These are phyloP conservation scores for Tuberolachnus salignus DNA, from an alignment of 2,888 invertebrate species.

Conservation along the genomic window DNA sequence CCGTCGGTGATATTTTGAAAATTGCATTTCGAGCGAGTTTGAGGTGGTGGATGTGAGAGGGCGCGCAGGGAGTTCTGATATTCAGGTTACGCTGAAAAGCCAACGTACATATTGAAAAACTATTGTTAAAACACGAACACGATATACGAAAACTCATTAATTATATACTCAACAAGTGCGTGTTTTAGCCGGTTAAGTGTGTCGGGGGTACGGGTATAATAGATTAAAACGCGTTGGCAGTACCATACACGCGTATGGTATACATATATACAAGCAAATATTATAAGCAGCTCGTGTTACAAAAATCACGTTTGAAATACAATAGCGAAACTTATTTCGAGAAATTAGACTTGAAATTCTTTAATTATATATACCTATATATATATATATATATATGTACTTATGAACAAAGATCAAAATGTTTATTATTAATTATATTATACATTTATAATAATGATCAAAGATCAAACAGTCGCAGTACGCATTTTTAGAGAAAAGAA, in stretches of 20 bases:
- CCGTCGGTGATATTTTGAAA: no score
- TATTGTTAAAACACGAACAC: slow-evolving; percentile 3
- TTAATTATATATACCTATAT: not conserved
- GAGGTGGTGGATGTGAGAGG: no score
- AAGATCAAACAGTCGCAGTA: no score
- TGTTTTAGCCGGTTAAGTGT: not conserved
- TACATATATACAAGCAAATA: not conserved
- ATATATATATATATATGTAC: not conserved
- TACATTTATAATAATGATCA: not conserved
- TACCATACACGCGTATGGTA: not conserved
- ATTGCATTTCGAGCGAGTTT: no score
- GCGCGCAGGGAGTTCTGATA: no score
- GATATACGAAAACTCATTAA: slow-evolving; percentile 9
- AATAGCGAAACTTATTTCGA: not conserved
- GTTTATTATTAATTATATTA: no score
- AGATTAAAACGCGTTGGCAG: slow-evolving; percentile 15
- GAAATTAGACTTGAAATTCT: not conserved
- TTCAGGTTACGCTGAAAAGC: not conserved
- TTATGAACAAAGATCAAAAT: not conserved
- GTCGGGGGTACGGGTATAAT: not conserved
- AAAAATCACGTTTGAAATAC: slow-evolving; percentile 4
- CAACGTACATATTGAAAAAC: not conserved
- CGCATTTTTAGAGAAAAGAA: no score
- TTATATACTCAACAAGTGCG: slow-evolving; percentile 24
- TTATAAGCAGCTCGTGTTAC: slow-evolving; percentile 1